Percentiles rank a stretch among this genome's conserved stretches.
Conservation (phyloP, 2,888 invertebrate genomes). For the Diadromus collaris region DNA sequence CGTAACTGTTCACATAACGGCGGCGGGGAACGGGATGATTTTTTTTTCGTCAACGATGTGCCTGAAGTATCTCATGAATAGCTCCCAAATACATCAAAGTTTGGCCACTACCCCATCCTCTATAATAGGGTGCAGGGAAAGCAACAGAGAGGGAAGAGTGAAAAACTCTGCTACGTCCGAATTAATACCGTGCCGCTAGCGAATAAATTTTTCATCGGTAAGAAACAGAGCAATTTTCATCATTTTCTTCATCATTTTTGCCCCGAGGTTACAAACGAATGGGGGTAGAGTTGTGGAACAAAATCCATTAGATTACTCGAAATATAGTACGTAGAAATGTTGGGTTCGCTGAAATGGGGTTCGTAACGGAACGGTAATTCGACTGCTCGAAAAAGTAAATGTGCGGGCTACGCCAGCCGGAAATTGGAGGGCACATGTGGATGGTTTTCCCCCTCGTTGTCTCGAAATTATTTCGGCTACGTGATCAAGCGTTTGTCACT, state of each 20-base stretch:
- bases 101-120: not conserved
- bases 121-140: not conserved
- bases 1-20: conserved; percentile 40
- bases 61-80: too few species aligned
- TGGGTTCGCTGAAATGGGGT: conserved; percentile 22
- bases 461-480: conserved; percentile 9
- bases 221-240: conserved; percentile 10
- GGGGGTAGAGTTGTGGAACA: not conserved
- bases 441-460: conserved; percentile 2
- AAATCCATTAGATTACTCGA: conserved; percentile 5
- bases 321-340: conserved; percentile 9
- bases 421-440: conserved; percentile 30
- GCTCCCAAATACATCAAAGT: not conserved
- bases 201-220: conserved; percentile 25
- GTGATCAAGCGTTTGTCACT: conserved; percentile 17
- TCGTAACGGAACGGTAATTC: conserved; percentile 27
- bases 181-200: conserved; percentile 26
- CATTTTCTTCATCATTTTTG: conserved; percentile 3
- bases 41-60: not conserved
- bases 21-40: not conserved
- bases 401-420: conserved; percentile 15
- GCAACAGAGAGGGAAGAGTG: not conserved
- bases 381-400: conserved; percentile 36
- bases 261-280: conserved; percentile 1
- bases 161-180: conserved; percentile 21